Base-by-base conservation (phyloP, 2,888 invertebrate species). In the Trichacis sp. region DNA sequence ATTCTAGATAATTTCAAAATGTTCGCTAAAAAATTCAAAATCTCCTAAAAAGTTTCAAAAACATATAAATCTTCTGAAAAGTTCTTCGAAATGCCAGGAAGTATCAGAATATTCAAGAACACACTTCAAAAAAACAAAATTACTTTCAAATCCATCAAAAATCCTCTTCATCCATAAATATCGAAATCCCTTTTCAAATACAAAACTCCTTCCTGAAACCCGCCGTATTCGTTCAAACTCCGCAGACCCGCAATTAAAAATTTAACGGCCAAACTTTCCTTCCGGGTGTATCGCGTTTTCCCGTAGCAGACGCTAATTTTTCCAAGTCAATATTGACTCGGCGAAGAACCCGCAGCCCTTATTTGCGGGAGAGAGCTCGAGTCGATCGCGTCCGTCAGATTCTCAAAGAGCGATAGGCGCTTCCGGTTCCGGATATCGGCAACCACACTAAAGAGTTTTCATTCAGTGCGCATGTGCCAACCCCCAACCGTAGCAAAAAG, bases 401-500 rank as follows among this genome's bases (percentile, higher is more conserved):
- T 15, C 42, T 42, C 42, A n/a, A 42, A 42, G 18, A 42, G 42
- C 42, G 42, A 42, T 15, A 42, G 42, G 30, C 20, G 38, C 33
- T 42, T 42, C 42, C 42, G 42, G 42, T 38, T 38, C 38, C 38
- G 38, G 38, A n/a, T 42, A 42, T 42, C 42, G 42, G 42, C 3
- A 42, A 17, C 46, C 19, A 36, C 30, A 33, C 30, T 58, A 24
- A 47, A 43, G 45, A 53, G 45, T 19, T 19, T 15, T 29, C 45
- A 51, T 56, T 66, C 58, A 63, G 61, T 59, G 56, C 60, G 64
- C 68, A 68, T 65, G 57, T 60, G 43, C 57, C 61, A 54, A 59
- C 57, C 51, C 63, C 76, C 72, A 63, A 74, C n/a, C n/a, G 73
- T 71, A 59, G 62, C 59, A 58, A 67, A 63, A 65, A 66, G 66